A percentile compares a stretch with the other conserved stretches of the same genome.
phyloP scores from a whole-genome alignment of 2,797 vertebrate genomes.

The Rallus crepitans region DNA sequence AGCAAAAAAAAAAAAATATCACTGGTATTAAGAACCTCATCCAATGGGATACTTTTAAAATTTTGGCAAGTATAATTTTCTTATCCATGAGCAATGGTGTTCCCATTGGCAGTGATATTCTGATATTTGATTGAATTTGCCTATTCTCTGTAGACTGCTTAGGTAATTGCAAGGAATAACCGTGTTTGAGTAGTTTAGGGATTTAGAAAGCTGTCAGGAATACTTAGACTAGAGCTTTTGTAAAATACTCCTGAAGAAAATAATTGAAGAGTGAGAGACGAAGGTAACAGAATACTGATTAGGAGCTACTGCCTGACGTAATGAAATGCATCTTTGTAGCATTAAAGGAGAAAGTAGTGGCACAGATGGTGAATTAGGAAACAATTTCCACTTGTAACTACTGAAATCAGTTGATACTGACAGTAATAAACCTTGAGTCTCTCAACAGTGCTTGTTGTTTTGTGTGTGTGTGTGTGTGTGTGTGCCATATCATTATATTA shows the following conservation, averaged over 20 bases:
- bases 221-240: neutral
- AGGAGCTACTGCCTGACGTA: neutral
- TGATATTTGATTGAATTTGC: neutral
- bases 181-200: neutral
- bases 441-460: neutral
- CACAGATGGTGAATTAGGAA: conserved; percentile 58
- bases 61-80: neutral
- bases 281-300: neutral
- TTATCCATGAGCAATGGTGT: neutral
- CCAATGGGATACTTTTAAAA: neutral
- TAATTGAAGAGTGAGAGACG: neutral
- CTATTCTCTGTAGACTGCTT: neutral
- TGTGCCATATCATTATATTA: neutral
- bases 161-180: neutral
- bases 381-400: conserved; percentile 53
- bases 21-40: neutral
- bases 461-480: neutral
- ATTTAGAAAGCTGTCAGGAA: neutral
- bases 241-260: neutral
- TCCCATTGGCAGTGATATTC: neutral
- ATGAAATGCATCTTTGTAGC: neutral
- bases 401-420: conserved; percentile 43
- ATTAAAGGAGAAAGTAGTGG: neutral
- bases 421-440: conserved; percentile 24
- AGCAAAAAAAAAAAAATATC: neutral